Evolutionary conservation across 2,797 vertebrate genomes (phyloP), one percentile per base, ranked within the genome.

Genomic region (Yasuhikotakia modesta): DNA sequence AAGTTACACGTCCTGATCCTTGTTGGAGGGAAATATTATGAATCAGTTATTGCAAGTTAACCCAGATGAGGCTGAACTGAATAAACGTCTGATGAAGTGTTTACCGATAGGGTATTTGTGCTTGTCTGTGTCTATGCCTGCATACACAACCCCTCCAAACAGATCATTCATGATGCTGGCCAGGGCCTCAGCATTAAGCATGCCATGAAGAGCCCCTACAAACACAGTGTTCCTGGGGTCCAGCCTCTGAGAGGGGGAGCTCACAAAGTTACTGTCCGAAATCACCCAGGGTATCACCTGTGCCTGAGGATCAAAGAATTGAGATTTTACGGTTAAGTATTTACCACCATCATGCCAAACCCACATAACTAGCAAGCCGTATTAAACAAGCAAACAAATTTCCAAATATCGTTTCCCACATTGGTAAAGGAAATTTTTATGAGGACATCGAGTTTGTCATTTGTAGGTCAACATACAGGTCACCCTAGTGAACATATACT

Each of bases 271-370:
- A 81, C 97, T 98, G 91, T 99, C 97, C 0, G 97, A 97, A 89
- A 99, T 93, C 84, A 99, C 96, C 98, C 98, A 99, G 0, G 98
- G 98, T 84, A 99, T 99, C 85, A 99, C 98, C 87, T 99, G 98
- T 61, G 99, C 98, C 98, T 99, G 90, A 16, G 22, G 27, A 19
- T 14, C 4, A 35, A 1, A 39, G 1, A 8, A n/a, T 3, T 17
- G 45, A 21, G 5, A 27, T 27, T 27, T 27, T 4, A 27, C 27
- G 4, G 2, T 27, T 4, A 27, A 27, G 27, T 27, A 27, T 27
- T 27, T 27, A 27, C 5, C 4, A 55, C 24, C 6, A 58, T 39
- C 35, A 39, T 39, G 7, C 35, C 35, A 39, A 27, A 8, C 39
- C 8, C 39, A 11, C 8, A 10, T 10, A n/a, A n/a, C n/a, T n/a